Conservation (phyloP, 23 tunicate species). For the Styela plicata region DNA sequence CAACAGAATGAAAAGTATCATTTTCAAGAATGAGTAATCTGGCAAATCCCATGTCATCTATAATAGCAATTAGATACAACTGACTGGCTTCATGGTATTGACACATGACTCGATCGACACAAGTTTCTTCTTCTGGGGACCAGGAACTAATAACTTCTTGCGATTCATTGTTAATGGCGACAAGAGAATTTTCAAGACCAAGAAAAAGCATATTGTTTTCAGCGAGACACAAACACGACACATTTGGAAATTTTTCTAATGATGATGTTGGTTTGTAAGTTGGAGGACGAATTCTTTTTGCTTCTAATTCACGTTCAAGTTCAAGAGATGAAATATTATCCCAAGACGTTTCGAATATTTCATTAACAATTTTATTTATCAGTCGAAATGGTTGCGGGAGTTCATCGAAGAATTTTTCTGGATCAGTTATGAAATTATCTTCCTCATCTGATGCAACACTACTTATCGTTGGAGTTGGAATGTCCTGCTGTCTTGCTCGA, state of each 20-base stretch:
- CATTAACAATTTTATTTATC: constrained; percentile 49
- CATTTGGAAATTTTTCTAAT: constrained; percentile 34
- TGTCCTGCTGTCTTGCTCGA: constrained; percentile 60
- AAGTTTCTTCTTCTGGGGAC: constrained; percentile 40
- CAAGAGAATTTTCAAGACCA: not conserved
- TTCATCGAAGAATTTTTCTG: constrained; percentile 73
- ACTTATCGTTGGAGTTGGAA: constrained; percentile 78
- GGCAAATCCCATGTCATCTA: constrained; percentile 95
- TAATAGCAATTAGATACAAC: constrained; percentile 33
- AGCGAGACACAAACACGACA: constrained; percentile 32
- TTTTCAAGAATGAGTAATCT: constrained; percentile 39
- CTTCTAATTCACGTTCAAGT: constrained; percentile 38
- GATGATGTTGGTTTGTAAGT: constrained; percentile 32
- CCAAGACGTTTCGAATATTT: constrained; percentile 63
- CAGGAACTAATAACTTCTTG: constrained; percentile 31
- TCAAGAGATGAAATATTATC: constrained; percentile 53
- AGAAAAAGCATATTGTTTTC: constrained; percentile 16
- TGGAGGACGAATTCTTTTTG: constrained; percentile 52
- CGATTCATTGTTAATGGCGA: constrained; percentile 31
- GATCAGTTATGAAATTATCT: constrained; percentile 59
- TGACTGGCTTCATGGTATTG: constrained; percentile 31
- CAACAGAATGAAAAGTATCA: constrained; percentile 41
- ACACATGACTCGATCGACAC: constrained; percentile 44
- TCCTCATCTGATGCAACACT: constrained; percentile 70
- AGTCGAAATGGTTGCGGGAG: constrained; percentile 87